Conservation (phyloP, 1,140 invertebrate species). For the Drosophila lowei region DNA sequence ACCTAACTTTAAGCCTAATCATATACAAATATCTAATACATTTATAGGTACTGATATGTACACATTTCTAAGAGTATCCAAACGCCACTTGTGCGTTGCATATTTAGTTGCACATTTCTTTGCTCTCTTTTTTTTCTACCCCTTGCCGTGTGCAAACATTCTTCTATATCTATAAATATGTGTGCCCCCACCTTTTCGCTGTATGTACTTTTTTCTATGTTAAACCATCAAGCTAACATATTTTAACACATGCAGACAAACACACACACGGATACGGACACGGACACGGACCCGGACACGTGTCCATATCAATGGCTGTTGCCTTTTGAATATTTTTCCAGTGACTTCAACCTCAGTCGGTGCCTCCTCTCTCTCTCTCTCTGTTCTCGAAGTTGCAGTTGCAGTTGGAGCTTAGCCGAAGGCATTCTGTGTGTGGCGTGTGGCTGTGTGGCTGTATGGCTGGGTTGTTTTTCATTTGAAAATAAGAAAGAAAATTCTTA, state of each 20-base stretch:
- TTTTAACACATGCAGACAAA: slow-evolving; percentile 73
- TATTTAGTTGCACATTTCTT: slow-evolving; percentile 11
- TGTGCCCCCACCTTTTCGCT: slow-evolving; percentile 72
- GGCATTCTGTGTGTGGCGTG: slow-evolving; percentile 55
- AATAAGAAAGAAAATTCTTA: slow-evolving; percentile 80
- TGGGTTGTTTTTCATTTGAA: slow-evolving; percentile 77
- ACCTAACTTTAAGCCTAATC: too few relatives aligned
- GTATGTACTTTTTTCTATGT: slow-evolving; percentile 71
- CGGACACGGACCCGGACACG: slow-evolving; percentile 43
- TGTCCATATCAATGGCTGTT: slow-evolving; percentile 77
- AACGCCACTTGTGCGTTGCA: not conserved
- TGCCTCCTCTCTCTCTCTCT: not conserved
- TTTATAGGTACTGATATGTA: too few relatives aligned
- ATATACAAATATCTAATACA: too few relatives aligned
- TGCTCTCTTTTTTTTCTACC: slow-evolving; percentile 15
- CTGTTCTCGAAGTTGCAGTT: slow-evolving; percentile 33
- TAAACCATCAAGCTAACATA: slow-evolving; percentile 81
- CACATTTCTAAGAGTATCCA: slow-evolving; percentile 15
- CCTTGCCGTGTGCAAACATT: slow-evolving; percentile 33
- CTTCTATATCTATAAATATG: slow-evolving; percentile 69
- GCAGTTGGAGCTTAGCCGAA: slow-evolving; percentile 58
- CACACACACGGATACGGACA: slow-evolving; percentile 29
- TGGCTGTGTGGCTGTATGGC: slow-evolving; percentile 8
- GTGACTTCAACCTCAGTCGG: slow-evolving; percentile 19
- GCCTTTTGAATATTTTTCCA: slow-evolving; percentile 74